Evolutionary conservation across 2,888 invertebrate species (phyloP), one percentile per base, ranked within the genome.

Genomic region (Pachliopta kotzebuea): DNA sequence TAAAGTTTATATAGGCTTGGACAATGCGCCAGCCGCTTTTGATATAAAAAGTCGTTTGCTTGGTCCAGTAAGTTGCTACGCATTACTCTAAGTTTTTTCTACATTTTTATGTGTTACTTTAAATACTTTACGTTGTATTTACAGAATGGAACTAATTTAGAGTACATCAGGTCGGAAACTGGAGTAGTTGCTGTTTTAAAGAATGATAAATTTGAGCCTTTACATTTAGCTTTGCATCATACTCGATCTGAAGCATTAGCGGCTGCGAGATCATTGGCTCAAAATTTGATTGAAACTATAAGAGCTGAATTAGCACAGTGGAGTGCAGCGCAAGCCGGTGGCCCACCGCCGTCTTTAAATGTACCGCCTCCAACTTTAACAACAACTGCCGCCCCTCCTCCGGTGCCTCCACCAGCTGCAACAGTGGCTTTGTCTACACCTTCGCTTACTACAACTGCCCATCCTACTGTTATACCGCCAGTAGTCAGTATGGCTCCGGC

Each of bases 251-350:
- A 95, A 73, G 94, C 95, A 56, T 83, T 95, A 53, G 93, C 94
- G 69, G 94, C 94, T 71, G 96, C 96, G 20, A 94, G 95, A 75
- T 94, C 95, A 69, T 83, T 96, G 62, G 95, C 96, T 18, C 94
- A 95, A 75, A 96, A 96, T 84, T 90, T 96, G 57, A 95, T 96
- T 71, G 95, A 96, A 85, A 96, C 96, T 7, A 94, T 96, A 82
- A 93, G 95, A 62, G 92, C 92, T 49, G 93, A 93, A 71, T 78
- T 93, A 72, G 89, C 89, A 50, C 91, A 91, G 83, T 91, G 85
- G 90, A 90, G 83, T 63, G 87, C 85, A 18, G 88, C 88, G 37
- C 86, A 86, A 71, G 86, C 86, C 1, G 89, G 87, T 0, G 90
- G 88, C 4, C 86, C 89, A 8, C 89, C 87, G 49, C 90, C 88